These are phyloP conservation scores for Strongylocentrotus purpuratus DNA, from an alignment of 35 echinoderm and acorn worm genomes.

Conservation along the genomic window DNA sequence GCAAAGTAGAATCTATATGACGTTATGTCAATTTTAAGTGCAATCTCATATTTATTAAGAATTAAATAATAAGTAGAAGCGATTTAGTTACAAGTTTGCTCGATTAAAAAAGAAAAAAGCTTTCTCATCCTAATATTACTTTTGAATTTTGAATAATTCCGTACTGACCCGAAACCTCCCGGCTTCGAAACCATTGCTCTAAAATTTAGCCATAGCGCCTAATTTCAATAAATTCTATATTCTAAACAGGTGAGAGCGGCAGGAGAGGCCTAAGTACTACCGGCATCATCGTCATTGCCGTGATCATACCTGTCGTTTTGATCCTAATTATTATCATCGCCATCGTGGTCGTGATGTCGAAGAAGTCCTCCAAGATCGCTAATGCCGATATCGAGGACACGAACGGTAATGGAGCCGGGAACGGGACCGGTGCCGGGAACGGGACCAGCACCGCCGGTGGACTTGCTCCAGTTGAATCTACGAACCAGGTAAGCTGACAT, in stretches of 20 bases:
- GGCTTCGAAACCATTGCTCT: too few relatives aligned
- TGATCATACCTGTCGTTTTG: slow-evolving; percentile 46
- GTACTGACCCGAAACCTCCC: too few relatives aligned
- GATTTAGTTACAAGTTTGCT: too few relatives aligned
- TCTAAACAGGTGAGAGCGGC: background rate
- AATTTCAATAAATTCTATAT: background rate
- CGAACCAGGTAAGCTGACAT: background rate
- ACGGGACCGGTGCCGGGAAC: background rate
- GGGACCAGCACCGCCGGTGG: background rate
- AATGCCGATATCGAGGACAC: background rate
- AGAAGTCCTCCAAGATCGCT: slow-evolving; percentile 31
- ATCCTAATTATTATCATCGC: slow-evolving; percentile 21
- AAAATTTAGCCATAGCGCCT: too few relatives aligned
- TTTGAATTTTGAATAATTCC: too few relatives aligned
- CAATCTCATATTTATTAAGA: too few relatives aligned
- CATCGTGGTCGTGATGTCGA: slow-evolving; percentile 40
- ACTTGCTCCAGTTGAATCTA: background rate
- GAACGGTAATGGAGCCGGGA: background rate
- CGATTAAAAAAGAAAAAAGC: too few relatives aligned
- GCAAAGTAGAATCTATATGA: too few relatives aligned
- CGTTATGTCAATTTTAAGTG: too few relatives aligned
- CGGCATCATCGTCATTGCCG: slow-evolving; percentile 39
- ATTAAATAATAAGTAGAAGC: too few relatives aligned
- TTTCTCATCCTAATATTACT: too few relatives aligned
- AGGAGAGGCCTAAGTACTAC: background rate